Evolutionary conservation across 2,113 vertebrate genomes (phyloP).

Genomic region (Campylomormyrus numenius): DNA sequence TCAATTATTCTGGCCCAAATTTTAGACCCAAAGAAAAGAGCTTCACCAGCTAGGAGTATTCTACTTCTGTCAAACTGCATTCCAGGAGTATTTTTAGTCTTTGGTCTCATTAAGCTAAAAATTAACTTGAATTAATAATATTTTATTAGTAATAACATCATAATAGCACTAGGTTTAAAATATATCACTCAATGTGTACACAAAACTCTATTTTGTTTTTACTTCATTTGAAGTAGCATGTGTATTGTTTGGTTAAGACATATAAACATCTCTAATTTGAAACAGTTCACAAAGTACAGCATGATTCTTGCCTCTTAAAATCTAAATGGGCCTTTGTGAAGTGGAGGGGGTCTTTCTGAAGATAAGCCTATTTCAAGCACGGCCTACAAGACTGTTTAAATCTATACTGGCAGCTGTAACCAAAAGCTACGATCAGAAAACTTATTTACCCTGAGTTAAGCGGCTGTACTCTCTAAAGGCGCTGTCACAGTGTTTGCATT

Average conservation of each 20-base stretch:
- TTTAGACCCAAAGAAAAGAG: neutral
- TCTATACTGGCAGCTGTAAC: slow-evolving; percentile 68
- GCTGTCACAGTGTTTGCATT: neutral
- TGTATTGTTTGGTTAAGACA: neutral
- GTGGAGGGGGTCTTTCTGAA: slow-evolving; percentile 48
- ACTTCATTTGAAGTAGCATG: neutral
- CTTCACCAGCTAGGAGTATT: neutral
- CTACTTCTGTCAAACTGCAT: neutral
- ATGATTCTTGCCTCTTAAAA: slow-evolving; percentile 38
- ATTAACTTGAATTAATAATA: neutral
- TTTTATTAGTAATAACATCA: neutral
- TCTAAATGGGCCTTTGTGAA: slow-evolving; percentile 62
- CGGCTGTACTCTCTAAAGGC: neutral
- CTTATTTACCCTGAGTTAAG: slow-evolving; percentile 43
- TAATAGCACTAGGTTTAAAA: neutral
- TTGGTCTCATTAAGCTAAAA: neutral
- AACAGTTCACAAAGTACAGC: slow-evolving; percentile 3
- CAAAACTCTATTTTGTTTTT: neutral
- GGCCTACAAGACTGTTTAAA: slow-evolving; percentile 56
- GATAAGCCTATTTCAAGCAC: slow-evolving; percentile 64
- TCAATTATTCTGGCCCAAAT: slow-evolving; percentile 11
- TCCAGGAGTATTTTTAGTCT: neutral
- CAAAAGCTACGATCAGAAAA: slow-evolving; percentile 49
- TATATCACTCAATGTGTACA: neutral
- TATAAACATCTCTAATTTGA: neutral